phyloP scores from a whole-genome alignment of 2,113 vertebrate genomes.

The Laterallus jamaicensis region DNA sequence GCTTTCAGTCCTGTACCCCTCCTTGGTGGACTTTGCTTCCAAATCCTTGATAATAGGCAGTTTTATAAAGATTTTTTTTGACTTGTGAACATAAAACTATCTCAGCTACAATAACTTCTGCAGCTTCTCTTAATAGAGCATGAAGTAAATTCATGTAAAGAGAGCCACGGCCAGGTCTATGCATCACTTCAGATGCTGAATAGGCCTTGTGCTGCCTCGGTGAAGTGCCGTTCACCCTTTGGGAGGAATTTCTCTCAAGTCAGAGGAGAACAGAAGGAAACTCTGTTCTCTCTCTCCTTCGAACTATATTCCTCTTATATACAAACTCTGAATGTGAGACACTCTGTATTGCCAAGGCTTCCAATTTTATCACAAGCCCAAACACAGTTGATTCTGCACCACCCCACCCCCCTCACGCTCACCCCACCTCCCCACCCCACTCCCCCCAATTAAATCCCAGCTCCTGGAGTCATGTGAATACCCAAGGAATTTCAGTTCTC shows the following conservation, averaged over 20 bases:
- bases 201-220: conserved; percentile 32
- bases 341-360: conserved; percentile 36
- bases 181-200: conserved; percentile 42
- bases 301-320: conserved; percentile 44
- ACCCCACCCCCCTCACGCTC: neutral
- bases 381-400: neutral
- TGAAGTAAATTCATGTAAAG: conserved; percentile 5
- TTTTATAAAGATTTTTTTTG: neutral
- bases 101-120: conserved; percentile 14
- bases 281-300: conserved; percentile 37
- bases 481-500: conserved; percentile 50
- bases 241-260: conserved; percentile 34
- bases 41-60: neutral
- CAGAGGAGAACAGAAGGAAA: conserved; percentile 50
- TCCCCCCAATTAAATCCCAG: neutral
- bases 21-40: neutral
- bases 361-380: conserved; percentile 53
- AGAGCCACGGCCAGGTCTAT: neutral
- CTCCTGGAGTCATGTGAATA: conserved; percentile 49
- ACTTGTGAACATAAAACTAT: neutral
- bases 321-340: conserved; percentile 61
- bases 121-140: conserved; percentile 35
- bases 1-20: neutral
- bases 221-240: conserved; percentile 11
- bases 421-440: too few relatives aligned